Evolutionary conservation across 2,888 invertebrate species (phyloP), one percentile per base, ranked within the genome.

Genomic region (Aspidiotus rigidus): DNA sequence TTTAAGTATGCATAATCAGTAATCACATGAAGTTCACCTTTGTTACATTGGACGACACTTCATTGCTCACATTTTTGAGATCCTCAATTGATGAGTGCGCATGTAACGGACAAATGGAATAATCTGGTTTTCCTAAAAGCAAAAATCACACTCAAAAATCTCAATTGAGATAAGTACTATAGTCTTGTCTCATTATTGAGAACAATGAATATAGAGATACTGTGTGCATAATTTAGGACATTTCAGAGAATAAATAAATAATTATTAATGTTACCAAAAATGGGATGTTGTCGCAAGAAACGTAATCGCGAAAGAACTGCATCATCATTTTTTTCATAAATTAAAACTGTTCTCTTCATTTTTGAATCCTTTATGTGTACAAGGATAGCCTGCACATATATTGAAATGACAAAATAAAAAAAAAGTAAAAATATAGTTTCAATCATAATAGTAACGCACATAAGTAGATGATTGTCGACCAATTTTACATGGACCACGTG

Each of bases 241-340:
- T 28, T 28, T 28, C 5, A 28, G 5, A 28, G 5, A 28, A 28
- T 28, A 28, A 28, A 28, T 28, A 28, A 28, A 5, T 28, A 28
- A 13, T n/a, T 49, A 11, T 13, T 49, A 3, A 49, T 79, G 75
- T 83, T 80, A 73, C 90, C 87, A 77, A 92, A 92, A 28, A 82
- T 76, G 0, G 84, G 83, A 77, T 90, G 88, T 70, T 84, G 84
- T 75, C 89, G 87, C 49, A 98, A 81, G 75, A 87, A 88, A 76
- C 89, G 89, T 86, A 93, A 87, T 64, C 97, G 81, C 0, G 91
- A 88, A 79, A 94, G 94, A 75, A 99, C 99, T 13, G 95, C 81
- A 80, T 94, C 96, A 98, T 97, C 98, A 0, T 98, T 98, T 0
- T 98, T 96, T 0, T 98, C 81, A 78, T 99, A 99, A 3, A 98